These are phyloP conservation scores for Poecilobothrus nobilitatus DNA, from an alignment of 2,888 invertebrate genomes.

Conservation along the genomic window DNA sequence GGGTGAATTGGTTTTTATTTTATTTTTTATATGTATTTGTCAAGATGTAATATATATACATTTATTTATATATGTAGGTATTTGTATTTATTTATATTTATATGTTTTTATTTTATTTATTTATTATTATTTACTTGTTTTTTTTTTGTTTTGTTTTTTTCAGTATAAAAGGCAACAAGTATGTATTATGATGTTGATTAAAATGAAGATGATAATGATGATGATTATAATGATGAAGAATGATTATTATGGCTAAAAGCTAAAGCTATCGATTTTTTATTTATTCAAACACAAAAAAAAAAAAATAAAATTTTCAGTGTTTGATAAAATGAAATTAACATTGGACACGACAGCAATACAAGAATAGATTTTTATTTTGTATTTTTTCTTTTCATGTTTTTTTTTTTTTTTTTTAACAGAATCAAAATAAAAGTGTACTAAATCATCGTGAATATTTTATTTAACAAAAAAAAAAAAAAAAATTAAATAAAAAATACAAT, in stretches of 20 bases:
- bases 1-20: not conserved
- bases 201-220: not conserved
- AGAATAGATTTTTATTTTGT: not conserved
- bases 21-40: not conserved
- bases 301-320: not conserved
- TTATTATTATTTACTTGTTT: not conserved
- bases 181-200: not conserved
- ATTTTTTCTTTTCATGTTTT: too few species aligned
- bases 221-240: not conserved
- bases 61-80: not conserved
- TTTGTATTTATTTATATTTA: not conserved
- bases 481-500: not conserved
- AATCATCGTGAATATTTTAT: not conserved
- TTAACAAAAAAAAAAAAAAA: not conserved
- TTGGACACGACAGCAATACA: not conserved
- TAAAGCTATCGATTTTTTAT: slow-evolving; percentile 3
- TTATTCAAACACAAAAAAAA: not conserved
- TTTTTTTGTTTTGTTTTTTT: not conserved
- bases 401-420: not conserved
- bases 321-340: slow-evolving; percentile 2
- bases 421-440: not conserved
- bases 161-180: slow-evolving; percentile 3
- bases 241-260: slow-evolving; percentile 5
- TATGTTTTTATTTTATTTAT: not conserved
- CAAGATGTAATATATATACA: not conserved